Conservation (phyloP, 92 coral and sea anemone genomes). For the Diadumene lineata region DNA sequence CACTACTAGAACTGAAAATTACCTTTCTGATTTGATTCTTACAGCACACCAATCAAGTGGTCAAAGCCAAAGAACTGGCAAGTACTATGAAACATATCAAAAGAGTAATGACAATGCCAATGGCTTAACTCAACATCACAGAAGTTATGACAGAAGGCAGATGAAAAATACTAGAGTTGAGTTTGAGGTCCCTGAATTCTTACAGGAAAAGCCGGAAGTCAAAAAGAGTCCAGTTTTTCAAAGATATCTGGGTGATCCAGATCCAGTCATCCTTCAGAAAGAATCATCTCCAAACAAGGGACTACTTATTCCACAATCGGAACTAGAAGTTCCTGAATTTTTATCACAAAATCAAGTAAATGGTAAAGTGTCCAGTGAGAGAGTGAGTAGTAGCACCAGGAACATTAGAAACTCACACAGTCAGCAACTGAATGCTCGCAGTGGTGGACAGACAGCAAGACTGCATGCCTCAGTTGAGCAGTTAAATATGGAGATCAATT, state of each 20-base stretch:
- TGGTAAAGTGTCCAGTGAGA: slow-evolving; percentile 13
- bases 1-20: too few species aligned
- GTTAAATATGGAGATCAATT: slow-evolving; percentile 23
- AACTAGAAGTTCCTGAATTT: slow-evolving; percentile 78
- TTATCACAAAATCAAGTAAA: slow-evolving; percentile 24
- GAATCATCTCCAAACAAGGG: slow-evolving; percentile 43
- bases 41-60: slow-evolving; percentile 9
- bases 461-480: slow-evolving; percentile 30
- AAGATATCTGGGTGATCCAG: slow-evolving; percentile 66
- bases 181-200: slow-evolving; percentile 75
- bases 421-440: slow-evolving; percentile 8
- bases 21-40: not conserved
- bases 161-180: slow-evolving; percentile 65
- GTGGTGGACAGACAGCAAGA: slow-evolving; percentile 1
- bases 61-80: slow-evolving; percentile 40
- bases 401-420: not conserved
- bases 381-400: not conserved
- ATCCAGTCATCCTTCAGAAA: slow-evolving; percentile 41
- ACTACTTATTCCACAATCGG: slow-evolving; percentile 67
- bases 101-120: slow-evolving; percentile 35
- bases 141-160: slow-evolving; percentile 26
- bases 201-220: slow-evolving; percentile 51
- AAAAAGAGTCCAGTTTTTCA: slow-evolving; percentile 58
- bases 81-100: slow-evolving; percentile 31
- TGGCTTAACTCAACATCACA: slow-evolving; percentile 30